A percentile compares a stretch with the other conserved stretches of the same genome.
These are phyloP conservation scores for Elysia crispata DNA, from an alignment of 2,888 invertebrate species.

Conservation along the genomic window DNA sequence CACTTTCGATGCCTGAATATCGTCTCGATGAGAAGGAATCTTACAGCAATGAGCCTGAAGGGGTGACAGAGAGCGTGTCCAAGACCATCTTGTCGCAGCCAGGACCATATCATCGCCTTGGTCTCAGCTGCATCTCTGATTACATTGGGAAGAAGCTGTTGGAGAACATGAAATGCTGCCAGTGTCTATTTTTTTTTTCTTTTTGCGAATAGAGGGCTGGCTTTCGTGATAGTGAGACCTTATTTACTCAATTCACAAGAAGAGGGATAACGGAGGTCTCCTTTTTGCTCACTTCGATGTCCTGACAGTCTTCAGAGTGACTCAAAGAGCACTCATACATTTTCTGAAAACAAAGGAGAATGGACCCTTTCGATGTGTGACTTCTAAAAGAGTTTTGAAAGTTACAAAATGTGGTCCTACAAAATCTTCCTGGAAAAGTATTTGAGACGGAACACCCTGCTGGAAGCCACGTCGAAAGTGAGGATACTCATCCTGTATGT, in stretches of 20 bases:
- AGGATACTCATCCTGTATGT: too few relatives aligned
- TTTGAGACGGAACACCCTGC: not conserved
- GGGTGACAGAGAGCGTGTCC: not conserved
- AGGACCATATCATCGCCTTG: not conserved
- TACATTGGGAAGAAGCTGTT: not conserved
- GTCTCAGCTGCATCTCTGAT: not conserved
- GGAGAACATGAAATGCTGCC: not conserved
- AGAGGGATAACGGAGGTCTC: not conserved
- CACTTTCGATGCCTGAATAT: not conserved
- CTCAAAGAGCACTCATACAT: not conserved
- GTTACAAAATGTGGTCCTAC: not conserved
- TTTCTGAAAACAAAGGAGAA: not conserved
- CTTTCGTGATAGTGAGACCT: not conserved
- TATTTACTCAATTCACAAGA: not conserved
- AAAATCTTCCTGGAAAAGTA: not conserved
- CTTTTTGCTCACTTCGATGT: not conserved
- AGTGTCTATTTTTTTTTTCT: not conserved
- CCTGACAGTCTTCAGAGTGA: not conserved
- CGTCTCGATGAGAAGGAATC: not conserved
- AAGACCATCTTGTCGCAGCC: not conserved
- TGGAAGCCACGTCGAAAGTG: not conserved
- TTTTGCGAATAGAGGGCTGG: not conserved
- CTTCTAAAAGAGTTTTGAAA: not conserved
- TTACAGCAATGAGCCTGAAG: not conserved
- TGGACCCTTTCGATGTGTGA: not conserved